Conservation (phyloP, 1,140 invertebrate genomes). For the Nymphalis io region DNA sequence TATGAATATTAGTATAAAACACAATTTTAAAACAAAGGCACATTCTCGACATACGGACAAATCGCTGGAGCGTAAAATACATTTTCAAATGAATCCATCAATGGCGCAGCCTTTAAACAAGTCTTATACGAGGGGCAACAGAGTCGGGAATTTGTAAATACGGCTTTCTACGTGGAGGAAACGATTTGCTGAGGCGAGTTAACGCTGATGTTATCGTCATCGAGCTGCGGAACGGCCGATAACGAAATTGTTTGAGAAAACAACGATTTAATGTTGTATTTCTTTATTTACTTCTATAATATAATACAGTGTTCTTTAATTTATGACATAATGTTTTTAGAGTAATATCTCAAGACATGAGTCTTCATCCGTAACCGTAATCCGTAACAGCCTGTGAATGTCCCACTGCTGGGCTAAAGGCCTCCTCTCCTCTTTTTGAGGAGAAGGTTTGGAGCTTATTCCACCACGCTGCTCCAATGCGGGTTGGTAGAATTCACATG, state of each 20-base stretch:
- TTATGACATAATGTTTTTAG: neutral
- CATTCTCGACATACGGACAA: neutral
- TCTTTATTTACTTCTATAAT: constrained; percentile 15
- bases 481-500: too few relatives aligned
- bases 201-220: constrained; percentile 48
- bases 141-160: constrained; percentile 40
- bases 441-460: too few relatives aligned
- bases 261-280: constrained; percentile 30
- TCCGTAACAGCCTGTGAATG: too few relatives aligned
- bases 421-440: too few relatives aligned
- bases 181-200: constrained; percentile 47
- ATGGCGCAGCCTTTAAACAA: constrained; percentile 20
- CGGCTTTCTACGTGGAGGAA: constrained; percentile 45
- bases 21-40: constrained; percentile 3
- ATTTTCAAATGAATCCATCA: constrained; percentile 18
- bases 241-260: constrained; percentile 45
- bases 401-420: too few relatives aligned
- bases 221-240: constrained; percentile 49
- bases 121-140: constrained; percentile 23
- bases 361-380: too few relatives aligned
- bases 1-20: neutral
- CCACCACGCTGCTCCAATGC: too few relatives aligned
- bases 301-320: neutral
- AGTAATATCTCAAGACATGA: too few relatives aligned
- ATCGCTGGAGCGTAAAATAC: neutral